Conservation (phyloP, 2,888 invertebrate species). For the Cosmopolites sordidus region DNA sequence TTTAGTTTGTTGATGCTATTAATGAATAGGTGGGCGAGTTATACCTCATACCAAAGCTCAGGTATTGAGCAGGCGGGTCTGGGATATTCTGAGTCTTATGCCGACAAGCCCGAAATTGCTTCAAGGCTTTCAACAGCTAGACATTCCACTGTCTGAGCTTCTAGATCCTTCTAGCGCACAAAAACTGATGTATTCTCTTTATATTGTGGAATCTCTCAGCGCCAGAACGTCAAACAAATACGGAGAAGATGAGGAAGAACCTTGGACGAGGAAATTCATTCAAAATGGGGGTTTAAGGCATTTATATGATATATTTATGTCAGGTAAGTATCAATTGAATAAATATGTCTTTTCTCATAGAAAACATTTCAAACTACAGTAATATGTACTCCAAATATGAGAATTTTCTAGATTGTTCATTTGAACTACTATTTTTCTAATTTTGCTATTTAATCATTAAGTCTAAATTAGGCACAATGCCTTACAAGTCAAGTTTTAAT, state of each 20-base stretch:
- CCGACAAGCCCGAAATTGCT: slow-evolving; percentile 85
- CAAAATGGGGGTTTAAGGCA: slow-evolving; percentile 83
- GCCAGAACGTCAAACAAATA: slow-evolving; percentile 36
- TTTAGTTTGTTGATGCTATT: not conserved
- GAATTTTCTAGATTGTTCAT: too few species aligned
- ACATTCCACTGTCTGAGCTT: slow-evolving; percentile 66
- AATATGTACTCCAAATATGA: too few species aligned
- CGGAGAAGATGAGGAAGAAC: slow-evolving; percentile 37
- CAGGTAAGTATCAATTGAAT: too few species aligned
- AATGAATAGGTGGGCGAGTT: slow-evolving; percentile 49
- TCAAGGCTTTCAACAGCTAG: slow-evolving; percentile 77
- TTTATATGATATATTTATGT: slow-evolving; percentile 88
- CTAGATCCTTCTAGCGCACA: slow-evolving; percentile 87
- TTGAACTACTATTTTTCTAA: too few species aligned
- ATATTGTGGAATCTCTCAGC: slow-evolving; percentile 78
- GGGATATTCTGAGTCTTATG: slow-evolving; percentile 89
- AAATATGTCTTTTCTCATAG: too few species aligned
- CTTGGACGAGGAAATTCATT: slow-evolving; percentile 78
- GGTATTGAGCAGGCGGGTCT: slow-evolving; percentile 83
- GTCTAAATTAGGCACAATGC: too few species aligned
- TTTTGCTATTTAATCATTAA: too few species aligned
- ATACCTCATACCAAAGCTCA: slow-evolving; percentile 84
- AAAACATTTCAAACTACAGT: too few species aligned
- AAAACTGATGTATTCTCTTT: slow-evolving; percentile 91
- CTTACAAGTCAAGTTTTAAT: too few species aligned